Evolutionary conservation across 2,888 invertebrate genomes (phyloP), one percentile per base, ranked within the genome.

Genomic region (Cybosia mesomella): DNA sequence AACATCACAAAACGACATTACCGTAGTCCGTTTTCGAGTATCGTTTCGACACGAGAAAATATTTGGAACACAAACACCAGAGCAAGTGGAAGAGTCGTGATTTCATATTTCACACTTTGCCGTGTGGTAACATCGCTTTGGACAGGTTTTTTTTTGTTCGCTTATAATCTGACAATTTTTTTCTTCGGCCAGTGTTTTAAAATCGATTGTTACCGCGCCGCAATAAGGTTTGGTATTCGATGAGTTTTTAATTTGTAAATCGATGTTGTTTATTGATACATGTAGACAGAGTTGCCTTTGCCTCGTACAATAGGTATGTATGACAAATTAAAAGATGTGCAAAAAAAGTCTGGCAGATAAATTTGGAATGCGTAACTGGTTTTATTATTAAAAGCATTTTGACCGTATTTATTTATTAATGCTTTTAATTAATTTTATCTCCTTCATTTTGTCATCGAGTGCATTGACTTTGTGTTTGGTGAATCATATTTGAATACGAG

Each of bases 41-140:
- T 89, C 88, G 89, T 91, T 92, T 91, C 91, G 89, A 91, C 88
- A 91, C 87, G 87, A 91, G 89, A 90, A 92, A 89, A 90, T 92
- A 94, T 95, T 93, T 91, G 90, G 92, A 92, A 92, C 91, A 90
- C 93, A 94, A 94, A 95, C 92, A 92, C 85, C 87, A 84, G 87
- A 85, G 87, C 91, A 86, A 91, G 91, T 91, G 89, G 88, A 87
- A 87, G 89, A 92, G 88, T 95, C 95, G 95, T 95, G 95, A 95
- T 95, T 95, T 93, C 93, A 94, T 95, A 94, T 94, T 95, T 95
- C 94, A 94, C 95, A 95, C 95, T 93, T 91, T 86, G 87, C 87
- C 86, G 92, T 91, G 91, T 89, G 89, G 91, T 89, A 89, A 90
- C 87, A 86, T 85, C 84, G 88, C 83, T 85, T 85, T 85, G 84